Percentiles rank a stretch among this genome's conserved stretches.
These are phyloP conservation scores for Cylas formicarius DNA, from an alignment of 1,140 invertebrate species.

Conservation along the genomic window DNA sequence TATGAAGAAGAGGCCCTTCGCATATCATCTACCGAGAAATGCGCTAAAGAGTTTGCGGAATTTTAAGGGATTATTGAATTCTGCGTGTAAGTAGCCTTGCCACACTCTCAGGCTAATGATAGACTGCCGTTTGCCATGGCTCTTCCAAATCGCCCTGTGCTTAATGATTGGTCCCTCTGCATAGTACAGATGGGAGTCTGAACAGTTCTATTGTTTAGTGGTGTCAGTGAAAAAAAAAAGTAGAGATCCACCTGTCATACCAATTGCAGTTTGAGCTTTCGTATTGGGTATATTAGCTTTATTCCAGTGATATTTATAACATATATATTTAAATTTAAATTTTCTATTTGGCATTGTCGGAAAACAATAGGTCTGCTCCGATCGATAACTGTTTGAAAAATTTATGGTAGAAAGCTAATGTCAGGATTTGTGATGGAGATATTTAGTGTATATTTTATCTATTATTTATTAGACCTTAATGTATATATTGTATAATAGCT, in stretches of 20 bases:
- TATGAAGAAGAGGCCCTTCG: conserved; percentile 96
- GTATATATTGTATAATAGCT: conserved; percentile 37
- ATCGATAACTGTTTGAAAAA: not conserved
- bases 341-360: too few relatives aligned
- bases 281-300: too few relatives aligned
- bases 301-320: too few relatives aligned
- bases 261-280: too few relatives aligned
- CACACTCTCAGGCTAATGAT: conserved; percentile 14
- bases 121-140: conserved; percentile 15
- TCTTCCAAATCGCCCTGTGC: conserved; percentile 19
- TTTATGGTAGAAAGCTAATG: too few relatives aligned
- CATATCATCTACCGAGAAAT: conserved; percentile 95
- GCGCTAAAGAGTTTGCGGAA: conserved; percentile 96
- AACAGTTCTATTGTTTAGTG: too few relatives aligned
- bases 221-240: too few relatives aligned
- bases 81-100: conserved; percentile 33
- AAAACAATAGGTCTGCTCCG: too few relatives aligned
- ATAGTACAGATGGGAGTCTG: too few relatives aligned
- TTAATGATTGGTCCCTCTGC: conserved; percentile 17
- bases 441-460: conserved; percentile 27
- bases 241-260: too few relatives aligned
- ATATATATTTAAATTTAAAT: too few relatives aligned
- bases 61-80: conserved; percentile 61
- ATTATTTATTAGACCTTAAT: conserved; percentile 34
- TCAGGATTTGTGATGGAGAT: conserved; percentile 20